Conservation (phyloP, 2,113 vertebrate species). For the Epinephelus cyanopodus region DNA sequence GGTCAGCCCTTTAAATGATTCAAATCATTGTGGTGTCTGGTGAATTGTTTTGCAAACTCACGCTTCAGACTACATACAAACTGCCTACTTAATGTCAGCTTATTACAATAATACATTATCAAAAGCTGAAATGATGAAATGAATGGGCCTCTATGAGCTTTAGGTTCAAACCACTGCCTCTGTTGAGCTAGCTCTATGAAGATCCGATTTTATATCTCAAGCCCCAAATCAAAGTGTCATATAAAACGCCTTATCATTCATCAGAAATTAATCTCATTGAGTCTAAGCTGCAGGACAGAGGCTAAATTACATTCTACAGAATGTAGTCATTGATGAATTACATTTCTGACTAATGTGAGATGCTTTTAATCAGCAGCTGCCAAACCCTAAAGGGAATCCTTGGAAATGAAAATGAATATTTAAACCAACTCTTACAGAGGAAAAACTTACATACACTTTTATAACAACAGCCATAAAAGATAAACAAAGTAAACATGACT, state of each 20-base stretch:
- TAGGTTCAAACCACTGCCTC: neutral
- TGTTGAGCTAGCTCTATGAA: neutral
- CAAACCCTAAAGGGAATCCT: neutral
- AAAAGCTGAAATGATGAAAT: neutral
- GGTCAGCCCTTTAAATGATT: neutral
- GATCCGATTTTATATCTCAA: neutral
- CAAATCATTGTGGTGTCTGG: neutral
- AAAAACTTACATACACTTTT: neutral
- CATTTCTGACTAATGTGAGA: neutral
- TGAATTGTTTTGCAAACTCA: conserved; percentile 2
- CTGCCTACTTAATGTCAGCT: neutral
- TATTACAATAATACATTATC: neutral
- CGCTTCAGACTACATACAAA: neutral
- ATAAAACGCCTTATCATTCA: neutral
- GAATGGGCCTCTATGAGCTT: neutral
- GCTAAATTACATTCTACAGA: neutral
- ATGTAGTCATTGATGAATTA: neutral
- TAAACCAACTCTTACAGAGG: neutral
- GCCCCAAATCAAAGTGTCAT: neutral
- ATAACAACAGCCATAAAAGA: neutral
- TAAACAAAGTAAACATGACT: neutral
- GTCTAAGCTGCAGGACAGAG: neutral
- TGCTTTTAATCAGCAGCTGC: neutral
- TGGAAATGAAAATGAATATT: neutral
- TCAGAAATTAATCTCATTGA: neutral